Evolutionary conservation across 1,140 invertebrate genomes (phyloP).

Genomic region (Saccostrea glomerata): DNA sequence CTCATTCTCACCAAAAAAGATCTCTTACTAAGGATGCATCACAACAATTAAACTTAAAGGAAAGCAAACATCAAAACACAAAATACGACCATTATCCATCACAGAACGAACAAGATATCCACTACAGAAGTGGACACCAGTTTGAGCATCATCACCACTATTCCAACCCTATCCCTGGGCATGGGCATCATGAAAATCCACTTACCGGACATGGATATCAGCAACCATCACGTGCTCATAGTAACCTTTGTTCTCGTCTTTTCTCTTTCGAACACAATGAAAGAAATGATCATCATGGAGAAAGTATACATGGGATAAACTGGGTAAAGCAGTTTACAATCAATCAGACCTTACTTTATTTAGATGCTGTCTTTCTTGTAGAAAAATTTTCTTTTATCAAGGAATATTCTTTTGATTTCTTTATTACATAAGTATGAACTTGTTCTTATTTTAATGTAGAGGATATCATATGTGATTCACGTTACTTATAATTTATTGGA

Average conservation of each 20-base stretch:
- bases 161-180: too few species aligned
- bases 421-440: background rate
- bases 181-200: too few species aligned
- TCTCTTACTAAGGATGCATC: background rate
- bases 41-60: background rate
- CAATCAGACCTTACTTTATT: background rate
- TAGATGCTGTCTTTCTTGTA: background rate
- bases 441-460: background rate
- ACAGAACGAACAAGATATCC: background rate
- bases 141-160: background rate
- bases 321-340: background rate
- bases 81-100: background rate
- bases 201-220: background rate
- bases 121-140: background rate
- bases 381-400: background rate
- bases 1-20: conserved; percentile 5
- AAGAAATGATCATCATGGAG: background rate
- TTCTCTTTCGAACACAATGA: background rate
- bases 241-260: background rate
- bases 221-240: background rate
- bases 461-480: background rate
- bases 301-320: background rate
- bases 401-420: background rate
- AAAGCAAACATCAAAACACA: background rate
- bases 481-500: background rate